Evolutionary conservation across 2,797 vertebrate genomes (phyloP), one percentile per base, ranked within the genome.

Genomic region (Limosa lapponica): DNA sequence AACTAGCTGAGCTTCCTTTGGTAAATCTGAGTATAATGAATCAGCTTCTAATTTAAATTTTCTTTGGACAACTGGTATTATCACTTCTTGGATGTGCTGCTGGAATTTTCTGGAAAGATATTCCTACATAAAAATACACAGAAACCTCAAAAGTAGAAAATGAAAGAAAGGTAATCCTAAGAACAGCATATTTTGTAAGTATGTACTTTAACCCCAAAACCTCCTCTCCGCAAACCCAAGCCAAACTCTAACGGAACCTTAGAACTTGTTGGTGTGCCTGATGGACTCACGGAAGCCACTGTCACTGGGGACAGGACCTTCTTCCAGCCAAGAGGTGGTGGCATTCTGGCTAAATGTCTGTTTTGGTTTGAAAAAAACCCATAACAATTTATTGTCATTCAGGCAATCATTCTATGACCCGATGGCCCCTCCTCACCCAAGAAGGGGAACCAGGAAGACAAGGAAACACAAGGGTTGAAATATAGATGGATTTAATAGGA

Each of bases 131-230:
- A 34, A 73, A 89, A 54, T 44, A 24, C 3, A 30, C 16, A 43
- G 30, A 75, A 82, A n/a, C 13, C 3, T 73, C 43, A 54, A 4
- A 44, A 66, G 9, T 14, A 51, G 46, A 32, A 69, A 73, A 34
- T 1, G 37, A 72, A 52, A 49, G 20, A 39, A 70, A 44, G 14
- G 3, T 55, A 70, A 30, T 37, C 27, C 39, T 67, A 64, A 70
- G 22, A 77, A 12, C 7, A 17, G 13, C 0, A 0, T 65, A 3
- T 71, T 69, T 82, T 73, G 0, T 6, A 65, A 34, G 13, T 43
- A 27, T 11, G 4, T 74, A 18, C 20, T 83, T 71, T 8, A 71
- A 67, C 14, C 2, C 11, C 5, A 8, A 74, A 46, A 58, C 10
- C 3, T 77, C 2, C 6, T 2, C 8, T 79, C 2, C 18, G 66